Evolutionary conservation across 2,797 vertebrate species (phyloP).

Genomic region (Tauraco hartlaubi): DNA sequence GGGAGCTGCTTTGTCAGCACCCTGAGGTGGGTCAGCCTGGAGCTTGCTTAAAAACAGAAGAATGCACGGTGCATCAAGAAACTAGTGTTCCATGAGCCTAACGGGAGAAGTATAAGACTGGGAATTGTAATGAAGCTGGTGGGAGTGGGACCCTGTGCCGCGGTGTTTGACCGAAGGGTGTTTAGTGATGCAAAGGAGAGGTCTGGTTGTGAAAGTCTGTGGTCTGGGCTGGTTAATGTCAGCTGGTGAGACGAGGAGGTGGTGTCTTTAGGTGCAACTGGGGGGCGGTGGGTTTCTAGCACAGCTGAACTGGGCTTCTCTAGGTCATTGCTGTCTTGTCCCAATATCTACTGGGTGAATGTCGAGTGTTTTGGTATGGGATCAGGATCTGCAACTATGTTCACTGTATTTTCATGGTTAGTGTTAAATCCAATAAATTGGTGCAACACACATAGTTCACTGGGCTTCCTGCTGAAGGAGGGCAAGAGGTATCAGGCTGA

Average conservation of each 20-base stretch:
- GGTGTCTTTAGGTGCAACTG: background rate
- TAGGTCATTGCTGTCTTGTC: background rate
- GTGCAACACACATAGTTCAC: background rate
- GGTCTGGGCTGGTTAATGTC: background rate
- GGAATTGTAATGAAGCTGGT: background rate
- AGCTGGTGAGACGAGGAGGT: background rate
- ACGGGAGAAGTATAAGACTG: rapidly evolving
- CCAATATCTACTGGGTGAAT: background rate
- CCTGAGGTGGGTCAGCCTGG: background rate
- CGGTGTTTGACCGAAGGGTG: background rate
- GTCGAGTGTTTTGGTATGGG: background rate
- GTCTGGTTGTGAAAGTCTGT: background rate
- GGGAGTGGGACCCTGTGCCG: background rate
- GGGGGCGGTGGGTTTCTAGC: background rate
- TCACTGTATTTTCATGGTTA: background rate
- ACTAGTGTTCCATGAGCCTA: background rate
- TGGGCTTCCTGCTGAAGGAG: background rate
- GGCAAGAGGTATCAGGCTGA: background rate
- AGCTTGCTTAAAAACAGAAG: background rate
- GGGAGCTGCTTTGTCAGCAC: background rate
- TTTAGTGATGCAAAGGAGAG: background rate
- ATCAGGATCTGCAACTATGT: background rate
- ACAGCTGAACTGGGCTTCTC: background rate
- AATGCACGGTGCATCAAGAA: background rate
- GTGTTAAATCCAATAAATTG: background rate